Evolutionary conservation across 2,113 vertebrate genomes (phyloP).

Genomic region (Rhea americana): DNA sequence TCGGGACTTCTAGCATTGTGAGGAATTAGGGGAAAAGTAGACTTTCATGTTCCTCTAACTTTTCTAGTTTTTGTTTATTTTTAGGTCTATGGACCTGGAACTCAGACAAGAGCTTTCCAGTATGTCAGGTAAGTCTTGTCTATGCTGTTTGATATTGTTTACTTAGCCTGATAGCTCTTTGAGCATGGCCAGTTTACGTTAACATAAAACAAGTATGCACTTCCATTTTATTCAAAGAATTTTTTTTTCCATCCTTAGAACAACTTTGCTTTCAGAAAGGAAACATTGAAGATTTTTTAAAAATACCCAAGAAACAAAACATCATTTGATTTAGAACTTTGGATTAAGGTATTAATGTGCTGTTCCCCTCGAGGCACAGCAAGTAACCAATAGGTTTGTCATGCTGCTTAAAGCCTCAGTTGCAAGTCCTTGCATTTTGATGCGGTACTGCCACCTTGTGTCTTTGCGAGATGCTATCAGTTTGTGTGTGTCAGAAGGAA

Average conservation of each 20-base stretch:
- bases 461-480: neutral
- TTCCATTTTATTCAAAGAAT: neutral
- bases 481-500: neutral
- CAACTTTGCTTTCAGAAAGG: neutral
- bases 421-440: neutral
- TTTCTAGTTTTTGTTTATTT: neutral
- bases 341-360: neutral
- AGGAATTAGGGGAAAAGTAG: neutral
- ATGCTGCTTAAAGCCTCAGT: neutral
- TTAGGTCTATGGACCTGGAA: slow-evolving; percentile 94
- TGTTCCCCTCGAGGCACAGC: neutral
- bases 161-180: neutral
- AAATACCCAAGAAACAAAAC: neutral
- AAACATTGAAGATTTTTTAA: neutral
- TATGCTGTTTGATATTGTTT: neutral
- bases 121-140: slow-evolving; percentile 90
- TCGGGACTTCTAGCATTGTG: accelerated
- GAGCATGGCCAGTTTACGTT: neutral
- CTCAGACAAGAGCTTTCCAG: slow-evolving; percentile 96
- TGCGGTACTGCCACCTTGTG: slow-evolving; percentile 73
- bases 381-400: neutral
- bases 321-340: neutral
- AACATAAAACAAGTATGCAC: neutral
- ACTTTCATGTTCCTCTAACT: neutral
- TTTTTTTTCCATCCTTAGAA: neutral